Conservation (phyloP, 2,113 vertebrate species). For the Neofelis nebulosa region DNA sequence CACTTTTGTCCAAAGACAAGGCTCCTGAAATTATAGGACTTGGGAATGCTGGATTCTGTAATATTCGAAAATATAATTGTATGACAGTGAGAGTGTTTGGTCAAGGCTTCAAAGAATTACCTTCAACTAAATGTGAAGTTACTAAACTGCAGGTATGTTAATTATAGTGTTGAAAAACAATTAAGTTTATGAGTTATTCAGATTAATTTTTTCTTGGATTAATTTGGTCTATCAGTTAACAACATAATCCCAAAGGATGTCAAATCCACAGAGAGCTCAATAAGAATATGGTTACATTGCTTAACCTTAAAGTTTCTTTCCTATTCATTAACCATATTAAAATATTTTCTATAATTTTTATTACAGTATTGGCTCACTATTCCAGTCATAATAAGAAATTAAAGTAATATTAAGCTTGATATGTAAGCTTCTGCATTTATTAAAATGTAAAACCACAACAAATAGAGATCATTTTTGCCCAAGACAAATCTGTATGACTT, state of each 20-base stretch:
- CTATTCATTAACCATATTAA: neutral
- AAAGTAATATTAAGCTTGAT: neutral
- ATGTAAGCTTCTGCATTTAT: neutral
- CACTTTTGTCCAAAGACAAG: constrained; percentile 86
- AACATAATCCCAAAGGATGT: neutral
- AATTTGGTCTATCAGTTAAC: neutral
- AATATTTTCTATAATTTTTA: neutral
- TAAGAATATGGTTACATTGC: neutral
- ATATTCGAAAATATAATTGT: constrained; percentile 88
- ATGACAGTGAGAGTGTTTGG: constrained; percentile 87
- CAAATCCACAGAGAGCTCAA: neutral
- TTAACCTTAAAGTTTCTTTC: neutral
- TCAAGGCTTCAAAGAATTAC: constrained; percentile 88
- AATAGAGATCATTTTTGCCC: neutral
- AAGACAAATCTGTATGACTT: neutral
- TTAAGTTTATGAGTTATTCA: neutral
- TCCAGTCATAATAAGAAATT: neutral
- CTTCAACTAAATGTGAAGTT: constrained; percentile 92
- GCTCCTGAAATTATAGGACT: constrained; percentile 91
- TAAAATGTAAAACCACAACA: neutral
- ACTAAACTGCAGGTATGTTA: constrained; percentile 90
- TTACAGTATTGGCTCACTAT: neutral
- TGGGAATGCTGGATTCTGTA: constrained; percentile 89
- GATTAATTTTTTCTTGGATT: neutral
- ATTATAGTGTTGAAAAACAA: neutral